A percentile compares a stretch with the other conserved stretches of the same genome.
These are phyloP conservation scores for Dromiciops gliroides DNA, from an alignment of 2,113 vertebrate species.

Conservation along the genomic window DNA sequence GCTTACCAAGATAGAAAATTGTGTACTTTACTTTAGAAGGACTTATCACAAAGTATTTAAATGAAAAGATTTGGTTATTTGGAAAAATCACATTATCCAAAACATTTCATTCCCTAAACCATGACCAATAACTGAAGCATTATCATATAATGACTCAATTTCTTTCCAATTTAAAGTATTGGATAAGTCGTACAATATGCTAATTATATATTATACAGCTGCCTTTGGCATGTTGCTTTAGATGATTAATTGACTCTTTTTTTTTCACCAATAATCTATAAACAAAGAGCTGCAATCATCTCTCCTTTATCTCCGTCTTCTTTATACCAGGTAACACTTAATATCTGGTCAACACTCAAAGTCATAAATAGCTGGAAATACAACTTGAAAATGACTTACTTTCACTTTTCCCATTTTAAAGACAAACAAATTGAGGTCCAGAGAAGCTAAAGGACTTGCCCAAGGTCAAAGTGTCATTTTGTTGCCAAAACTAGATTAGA, in stretches of 20 bases:
- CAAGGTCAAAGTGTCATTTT: neutral
- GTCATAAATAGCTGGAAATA: neutral
- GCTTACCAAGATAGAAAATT: neutral
- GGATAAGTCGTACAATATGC: neutral
- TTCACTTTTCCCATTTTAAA: neutral
- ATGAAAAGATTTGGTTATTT: neutral
- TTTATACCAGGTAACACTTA: neutral
- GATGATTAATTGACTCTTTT: neutral
- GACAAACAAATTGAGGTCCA: neutral
- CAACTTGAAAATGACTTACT: neutral
- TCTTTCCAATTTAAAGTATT: neutral
- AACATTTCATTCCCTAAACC: neutral
- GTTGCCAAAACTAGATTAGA: neutral
- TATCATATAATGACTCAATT: neutral
- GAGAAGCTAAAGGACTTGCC: neutral
- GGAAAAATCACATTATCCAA: neutral
- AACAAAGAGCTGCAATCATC: neutral
- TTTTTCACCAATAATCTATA: neutral
- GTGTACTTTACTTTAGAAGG: neutral
- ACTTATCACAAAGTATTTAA: neutral
- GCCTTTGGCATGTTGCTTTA: neutral
- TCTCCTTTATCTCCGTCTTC: neutral
- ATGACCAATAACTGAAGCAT: neutral
- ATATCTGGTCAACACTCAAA: neutral
- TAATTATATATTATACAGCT: neutral